phyloP scores from a whole-genome alignment of 1,140 invertebrate species.

The Neodiprion lecontei region DNA sequence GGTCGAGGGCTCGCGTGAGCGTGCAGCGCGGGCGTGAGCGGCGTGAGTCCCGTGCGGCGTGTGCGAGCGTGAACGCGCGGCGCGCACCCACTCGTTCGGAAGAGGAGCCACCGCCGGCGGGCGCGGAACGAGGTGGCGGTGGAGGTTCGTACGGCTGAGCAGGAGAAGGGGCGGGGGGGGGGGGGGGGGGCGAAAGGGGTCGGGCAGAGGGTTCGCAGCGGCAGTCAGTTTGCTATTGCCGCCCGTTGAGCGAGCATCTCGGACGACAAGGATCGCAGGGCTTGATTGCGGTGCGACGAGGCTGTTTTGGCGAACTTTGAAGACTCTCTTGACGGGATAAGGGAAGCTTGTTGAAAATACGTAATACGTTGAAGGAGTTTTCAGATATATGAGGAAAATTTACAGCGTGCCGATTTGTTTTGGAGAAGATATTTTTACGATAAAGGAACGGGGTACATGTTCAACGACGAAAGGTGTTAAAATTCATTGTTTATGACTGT shows the following conservation, averaged over 20 bases:
- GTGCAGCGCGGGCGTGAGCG: slow-evolving; percentile 34
- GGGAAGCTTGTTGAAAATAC: no score
- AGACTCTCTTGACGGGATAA: not conserved
- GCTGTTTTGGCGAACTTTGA: slow-evolving; percentile 26
- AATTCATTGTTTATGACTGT: no score
- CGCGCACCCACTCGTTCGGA: not conserved
- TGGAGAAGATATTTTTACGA: no score
- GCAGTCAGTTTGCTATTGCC: slow-evolving; percentile 54
- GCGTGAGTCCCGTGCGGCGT: slow-evolving; percentile 31
- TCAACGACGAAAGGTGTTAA: no score
- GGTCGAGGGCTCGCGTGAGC: slow-evolving; percentile 53
- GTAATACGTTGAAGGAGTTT: no score
- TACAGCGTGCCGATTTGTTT: no score
- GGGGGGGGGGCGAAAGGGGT: not conserved
- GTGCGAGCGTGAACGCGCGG: slow-evolving; percentile 22
- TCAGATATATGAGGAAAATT: no score
- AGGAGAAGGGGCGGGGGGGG: no score
- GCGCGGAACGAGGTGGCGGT: not conserved
- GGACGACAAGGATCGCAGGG: slow-evolving; percentile 21
- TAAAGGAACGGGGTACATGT: no score
- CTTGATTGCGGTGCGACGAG: slow-evolving; percentile 1
- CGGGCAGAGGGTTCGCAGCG: slow-evolving; percentile 32
- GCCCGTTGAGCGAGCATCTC: slow-evolving; percentile 42
- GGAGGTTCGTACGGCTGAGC: not conserved
- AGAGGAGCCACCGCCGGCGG: slow-evolving; percentile 3